phyloP scores from a whole-genome alignment of 2,113 vertebrate species.

The Dicentrarchus labrax region DNA sequence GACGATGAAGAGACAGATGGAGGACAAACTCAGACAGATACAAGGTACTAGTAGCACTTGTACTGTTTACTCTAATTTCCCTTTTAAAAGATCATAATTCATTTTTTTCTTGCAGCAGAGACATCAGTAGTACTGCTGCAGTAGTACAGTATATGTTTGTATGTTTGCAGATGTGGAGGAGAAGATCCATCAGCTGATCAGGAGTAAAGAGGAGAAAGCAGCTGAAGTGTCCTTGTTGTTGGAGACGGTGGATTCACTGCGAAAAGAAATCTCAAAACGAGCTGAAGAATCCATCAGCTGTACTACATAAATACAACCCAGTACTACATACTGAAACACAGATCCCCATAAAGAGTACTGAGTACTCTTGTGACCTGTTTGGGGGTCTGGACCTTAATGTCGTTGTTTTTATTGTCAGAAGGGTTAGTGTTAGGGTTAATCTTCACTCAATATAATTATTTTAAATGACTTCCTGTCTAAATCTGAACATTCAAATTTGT shows the following conservation, averaged over 20 bases:
- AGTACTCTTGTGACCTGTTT: not conserved
- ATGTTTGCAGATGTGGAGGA: conserved; percentile 86
- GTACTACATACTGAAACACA: not conserved
- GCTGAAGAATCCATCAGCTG: conserved; percentile 82
- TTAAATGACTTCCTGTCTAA: too few relatives aligned
- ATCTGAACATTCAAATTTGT: too few relatives aligned
- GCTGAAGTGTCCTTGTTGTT: conserved; percentile 82
- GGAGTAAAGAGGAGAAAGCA: conserved; percentile 83
- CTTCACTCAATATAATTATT: too few relatives aligned
- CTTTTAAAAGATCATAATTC: not conserved
- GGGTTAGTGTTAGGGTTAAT: too few relatives aligned
- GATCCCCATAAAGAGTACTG: not conserved
- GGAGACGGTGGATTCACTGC: conserved; percentile 80
- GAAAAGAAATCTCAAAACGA: conserved; percentile 79
- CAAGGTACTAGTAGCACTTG: conserved; percentile 77
- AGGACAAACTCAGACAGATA: conserved; percentile 85
- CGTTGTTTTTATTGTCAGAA: too few relatives aligned
- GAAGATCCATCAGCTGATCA: conserved; percentile 82
- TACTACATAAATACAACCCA: conserved; percentile 5
- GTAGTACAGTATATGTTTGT: not conserved
- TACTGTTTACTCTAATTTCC: not conserved
- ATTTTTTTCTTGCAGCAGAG: too few relatives aligned
- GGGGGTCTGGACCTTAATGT: too few relatives aligned
- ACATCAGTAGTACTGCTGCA: not conserved
- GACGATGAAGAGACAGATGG: conserved; percentile 81